Base-by-base conservation (phyloP, 2,797 vertebrate genomes). In the Scyliorhinus canicula region DNA sequence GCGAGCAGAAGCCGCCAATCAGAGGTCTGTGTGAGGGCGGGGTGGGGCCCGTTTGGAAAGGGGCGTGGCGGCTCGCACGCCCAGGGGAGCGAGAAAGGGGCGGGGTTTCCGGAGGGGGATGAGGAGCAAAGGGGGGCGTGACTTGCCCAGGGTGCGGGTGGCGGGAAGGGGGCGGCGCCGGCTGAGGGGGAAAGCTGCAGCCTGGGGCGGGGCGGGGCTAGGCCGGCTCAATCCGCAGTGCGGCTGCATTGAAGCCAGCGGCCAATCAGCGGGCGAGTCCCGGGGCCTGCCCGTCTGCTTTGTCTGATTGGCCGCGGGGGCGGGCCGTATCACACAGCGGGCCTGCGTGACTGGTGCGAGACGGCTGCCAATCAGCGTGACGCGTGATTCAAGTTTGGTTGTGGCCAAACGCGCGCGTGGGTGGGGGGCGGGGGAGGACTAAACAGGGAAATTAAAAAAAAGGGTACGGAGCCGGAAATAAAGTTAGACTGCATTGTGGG, bases 221-320 rank as follows among this genome's bases (percentile, higher is more conserved):
- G 28, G 11, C 44, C 24, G 52, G 65, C 67, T 93, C 93, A 93
- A 71, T 71, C 93, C 93, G 93, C 93, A 93, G 93, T 93, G 93
- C 93, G 93, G 93, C 93, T 52, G 65, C 93, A 93, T 93, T 71
- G 65, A 93, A 50, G 93, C 47, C 44, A 0, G 5, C 35, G 93
- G 50, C 93, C 93, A 93, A 93, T 93, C 65, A 93, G 44, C 86
- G 35, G 52, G 50, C 28, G 84, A 47, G 79, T 63, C 12, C 16
- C 60, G 9, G 8, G 60, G 8, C 55, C 55, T 4, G 21, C 7
- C 65, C n/a, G n/a, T n/a, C 65, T 4, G 65, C 65, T 5, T 16
- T 6, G 86, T 5, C 35, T 91, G 88, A 91, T 91, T 91, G 88
- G 88, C 7, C 35, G 19, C 57, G 88, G 16, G 88, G 88, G 57